Evolutionary conservation across 1,140 invertebrate genomes (phyloP).

Genomic region (Tyrophagus putrescentiae): DNA sequence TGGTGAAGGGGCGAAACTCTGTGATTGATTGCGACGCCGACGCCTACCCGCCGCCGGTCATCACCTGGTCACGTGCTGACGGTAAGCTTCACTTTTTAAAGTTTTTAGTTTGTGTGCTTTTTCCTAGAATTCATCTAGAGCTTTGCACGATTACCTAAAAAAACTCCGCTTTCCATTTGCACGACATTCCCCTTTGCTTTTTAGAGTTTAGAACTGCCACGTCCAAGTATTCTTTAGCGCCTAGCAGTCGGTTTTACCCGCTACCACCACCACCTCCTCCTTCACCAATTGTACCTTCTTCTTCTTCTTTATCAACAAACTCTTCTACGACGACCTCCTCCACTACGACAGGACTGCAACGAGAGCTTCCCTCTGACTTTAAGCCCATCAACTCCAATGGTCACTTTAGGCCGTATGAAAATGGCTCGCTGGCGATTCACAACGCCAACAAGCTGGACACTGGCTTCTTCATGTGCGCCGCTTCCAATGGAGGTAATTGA

Average conservation of each 20-base stretch:
- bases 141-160: too few species aligned
- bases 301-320: constrained; percentile 11
- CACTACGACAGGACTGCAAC: constrained; percentile 1
- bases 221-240: too few species aligned
- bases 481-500: constrained; percentile 61
- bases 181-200: too few species aligned
- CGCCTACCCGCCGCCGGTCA: constrained; percentile 35
- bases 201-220: too few species aligned
- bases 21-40: constrained; percentile 36
- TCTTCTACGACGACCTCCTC: neutral
- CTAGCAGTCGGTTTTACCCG: too few species aligned
- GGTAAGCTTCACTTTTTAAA: constrained; percentile 25
- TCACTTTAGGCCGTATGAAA: constrained; percentile 32
- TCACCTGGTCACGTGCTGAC: constrained; percentile 36
- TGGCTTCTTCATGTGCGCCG: constrained; percentile 63
- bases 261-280: neutral
- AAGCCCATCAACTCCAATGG: constrained; percentile 28
- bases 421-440: constrained; percentile 39
- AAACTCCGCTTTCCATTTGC: too few species aligned
- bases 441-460: constrained; percentile 36
- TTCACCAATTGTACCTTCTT: neutral
- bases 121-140: too few species aligned
- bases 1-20: constrained; percentile 32
- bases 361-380: constrained; percentile 26
- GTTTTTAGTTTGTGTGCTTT: constrained; percentile 6